These are phyloP conservation scores for Hippolais icterina DNA, from an alignment of 2,113 vertebrate species.

Conservation along the genomic window DNA sequence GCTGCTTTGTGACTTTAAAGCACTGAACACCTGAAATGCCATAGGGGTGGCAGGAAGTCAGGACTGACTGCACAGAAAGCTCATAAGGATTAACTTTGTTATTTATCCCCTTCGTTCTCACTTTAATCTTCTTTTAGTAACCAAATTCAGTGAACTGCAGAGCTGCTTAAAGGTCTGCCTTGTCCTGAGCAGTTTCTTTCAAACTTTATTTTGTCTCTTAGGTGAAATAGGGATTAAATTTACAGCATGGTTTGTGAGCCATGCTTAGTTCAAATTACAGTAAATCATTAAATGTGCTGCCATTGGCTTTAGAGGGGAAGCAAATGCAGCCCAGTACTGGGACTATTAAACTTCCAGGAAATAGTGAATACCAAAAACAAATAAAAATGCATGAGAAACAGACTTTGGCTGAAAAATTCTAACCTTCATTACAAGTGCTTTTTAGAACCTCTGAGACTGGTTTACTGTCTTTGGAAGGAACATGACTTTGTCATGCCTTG, in stretches of 20 bases:
- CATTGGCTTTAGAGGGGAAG: slow-evolving; percentile 11
- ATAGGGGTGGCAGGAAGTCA: background rate
- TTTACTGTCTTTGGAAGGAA: background rate
- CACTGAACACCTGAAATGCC: background rate
- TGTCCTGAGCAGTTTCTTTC: background rate
- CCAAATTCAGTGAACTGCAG: background rate
- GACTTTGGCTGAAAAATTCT: background rate
- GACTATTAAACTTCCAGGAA: slow-evolving; percentile 7
- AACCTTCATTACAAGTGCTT: background rate
- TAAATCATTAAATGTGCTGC: background rate
- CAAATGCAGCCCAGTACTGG: background rate
- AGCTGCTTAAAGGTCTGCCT: background rate
- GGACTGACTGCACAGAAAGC: background rate
- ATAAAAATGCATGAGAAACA: background rate
- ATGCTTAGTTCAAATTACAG: background rate
- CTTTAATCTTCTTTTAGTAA: background rate
- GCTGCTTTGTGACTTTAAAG: background rate
- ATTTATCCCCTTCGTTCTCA: background rate
- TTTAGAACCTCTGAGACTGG: background rate
- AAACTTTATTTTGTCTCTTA: background rate
- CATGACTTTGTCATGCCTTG: background rate
- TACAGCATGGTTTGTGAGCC: slow-evolving; percentile 5
- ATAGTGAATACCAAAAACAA: background rate
- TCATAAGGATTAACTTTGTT: background rate
- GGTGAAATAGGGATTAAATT: background rate